Conservation (phyloP, 1,140 invertebrate species). For the Mya arenaria region DNA sequence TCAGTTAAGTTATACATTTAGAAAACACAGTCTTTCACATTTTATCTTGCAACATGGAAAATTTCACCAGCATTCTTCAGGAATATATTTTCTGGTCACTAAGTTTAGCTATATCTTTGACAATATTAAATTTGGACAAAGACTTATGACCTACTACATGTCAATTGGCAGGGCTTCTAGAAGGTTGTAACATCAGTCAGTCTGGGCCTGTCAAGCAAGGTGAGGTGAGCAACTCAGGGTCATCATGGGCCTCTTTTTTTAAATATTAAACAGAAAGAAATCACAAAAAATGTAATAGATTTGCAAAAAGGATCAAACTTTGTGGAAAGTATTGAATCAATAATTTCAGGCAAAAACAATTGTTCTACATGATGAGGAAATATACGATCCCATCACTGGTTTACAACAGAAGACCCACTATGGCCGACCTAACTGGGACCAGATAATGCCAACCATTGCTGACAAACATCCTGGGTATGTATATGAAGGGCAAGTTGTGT, state of each 20-base stretch:
- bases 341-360: constrained; percentile 75
- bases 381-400: constrained; percentile 76
- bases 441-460: constrained; percentile 72
- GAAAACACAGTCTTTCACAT: too few relatives aligned
- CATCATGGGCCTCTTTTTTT: background rate
- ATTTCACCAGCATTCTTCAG: too few relatives aligned
- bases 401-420: constrained; percentile 80
- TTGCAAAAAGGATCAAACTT: too few relatives aligned
- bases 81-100: too few relatives aligned
- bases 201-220: background rate
- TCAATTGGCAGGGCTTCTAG: too few relatives aligned
- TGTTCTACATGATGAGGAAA: constrained; percentile 71
- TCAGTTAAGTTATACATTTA: too few relatives aligned
- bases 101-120: too few relatives aligned
- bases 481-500: too few relatives aligned
- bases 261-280: background rate
- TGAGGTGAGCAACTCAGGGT: background rate
- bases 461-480: constrained; percentile 69
- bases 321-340: background rate
- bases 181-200: background rate
- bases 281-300: too few relatives aligned
- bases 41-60: too few relatives aligned
- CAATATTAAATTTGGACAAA: too few relatives aligned
- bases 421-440: constrained; percentile 80
- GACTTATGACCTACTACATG: too few relatives aligned